Evolutionary conservation across 2,797 vertebrate species (phyloP).

Genomic region (Perodicticus potto): DNA sequence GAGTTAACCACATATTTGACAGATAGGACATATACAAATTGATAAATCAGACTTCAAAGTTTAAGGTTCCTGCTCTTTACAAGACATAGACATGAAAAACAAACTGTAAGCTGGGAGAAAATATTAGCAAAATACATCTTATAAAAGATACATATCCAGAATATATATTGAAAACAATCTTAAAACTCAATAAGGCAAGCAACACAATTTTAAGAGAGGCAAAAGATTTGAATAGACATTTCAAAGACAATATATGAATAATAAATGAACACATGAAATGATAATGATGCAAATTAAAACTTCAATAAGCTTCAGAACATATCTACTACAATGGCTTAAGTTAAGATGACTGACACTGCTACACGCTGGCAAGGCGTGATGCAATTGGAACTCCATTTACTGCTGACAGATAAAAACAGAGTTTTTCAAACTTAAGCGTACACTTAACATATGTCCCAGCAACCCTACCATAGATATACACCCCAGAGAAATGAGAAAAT

Average conservation of each 20-base stretch:
- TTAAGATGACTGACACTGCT: neutral
- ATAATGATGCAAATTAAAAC: conserved; percentile 25
- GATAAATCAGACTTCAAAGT: conserved; percentile 39
- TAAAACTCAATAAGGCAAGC: neutral
- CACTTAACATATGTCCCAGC: neutral
- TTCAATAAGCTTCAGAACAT: neutral
- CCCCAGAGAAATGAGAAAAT: neutral
- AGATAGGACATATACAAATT: neutral
- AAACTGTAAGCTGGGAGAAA: neutral
- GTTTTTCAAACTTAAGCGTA: neutral
- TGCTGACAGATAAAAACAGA: neutral
- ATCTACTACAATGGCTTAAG: neutral
- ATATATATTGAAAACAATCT: neutral
- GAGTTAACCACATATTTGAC: conserved; percentile 16
- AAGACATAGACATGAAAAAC: neutral
- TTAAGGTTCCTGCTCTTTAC: neutral
- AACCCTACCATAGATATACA: neutral
- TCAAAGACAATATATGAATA: neutral
- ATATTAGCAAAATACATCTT: neutral
- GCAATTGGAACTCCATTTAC: neutral
- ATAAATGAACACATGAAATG: neutral
- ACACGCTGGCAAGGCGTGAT: neutral
- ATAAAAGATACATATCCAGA: neutral
- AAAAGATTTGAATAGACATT: neutral
- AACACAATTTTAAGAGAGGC: neutral